A percentile compares a stretch with the other conserved stretches of the same genome.
Conservation (phyloP, 2,113 vertebrate genomes). For the Phoxinus phoxinus region DNA sequence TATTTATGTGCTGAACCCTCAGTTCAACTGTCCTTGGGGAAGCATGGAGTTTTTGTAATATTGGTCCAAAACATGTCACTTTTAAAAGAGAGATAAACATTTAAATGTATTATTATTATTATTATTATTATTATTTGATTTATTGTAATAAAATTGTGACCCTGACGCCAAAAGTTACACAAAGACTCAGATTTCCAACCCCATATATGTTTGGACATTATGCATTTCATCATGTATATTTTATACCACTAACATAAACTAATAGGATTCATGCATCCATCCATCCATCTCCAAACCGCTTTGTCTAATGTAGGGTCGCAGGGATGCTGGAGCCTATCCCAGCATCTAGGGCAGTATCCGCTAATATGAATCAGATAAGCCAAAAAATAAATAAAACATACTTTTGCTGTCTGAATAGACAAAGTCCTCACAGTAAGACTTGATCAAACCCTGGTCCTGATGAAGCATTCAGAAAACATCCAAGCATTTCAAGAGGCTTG, state of each 20-base stretch:
- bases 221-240: background rate
- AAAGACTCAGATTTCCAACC: background rate
- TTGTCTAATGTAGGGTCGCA: background rate
- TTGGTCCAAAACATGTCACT: background rate
- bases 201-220: background rate
- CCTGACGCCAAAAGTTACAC: background rate
- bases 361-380: background rate
- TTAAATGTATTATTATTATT: background rate
- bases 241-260: background rate
- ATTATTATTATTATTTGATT: background rate
- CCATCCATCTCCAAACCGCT: background rate
- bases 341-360: background rate
- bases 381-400: background rate
- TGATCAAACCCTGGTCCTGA: background rate
- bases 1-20: background rate
- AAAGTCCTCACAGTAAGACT: background rate
- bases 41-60: background rate
- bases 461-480: slow-evolving; percentile 9
- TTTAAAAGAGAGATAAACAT: background rate
- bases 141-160: background rate
- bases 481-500: slow-evolving; percentile 9
- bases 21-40: no score
- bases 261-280: background rate
- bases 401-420: background rate
- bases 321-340: background rate